These are phyloP conservation scores for Pyrgus malvae DNA, from an alignment of 2,888 invertebrate genomes.

Conservation along the genomic window DNA sequence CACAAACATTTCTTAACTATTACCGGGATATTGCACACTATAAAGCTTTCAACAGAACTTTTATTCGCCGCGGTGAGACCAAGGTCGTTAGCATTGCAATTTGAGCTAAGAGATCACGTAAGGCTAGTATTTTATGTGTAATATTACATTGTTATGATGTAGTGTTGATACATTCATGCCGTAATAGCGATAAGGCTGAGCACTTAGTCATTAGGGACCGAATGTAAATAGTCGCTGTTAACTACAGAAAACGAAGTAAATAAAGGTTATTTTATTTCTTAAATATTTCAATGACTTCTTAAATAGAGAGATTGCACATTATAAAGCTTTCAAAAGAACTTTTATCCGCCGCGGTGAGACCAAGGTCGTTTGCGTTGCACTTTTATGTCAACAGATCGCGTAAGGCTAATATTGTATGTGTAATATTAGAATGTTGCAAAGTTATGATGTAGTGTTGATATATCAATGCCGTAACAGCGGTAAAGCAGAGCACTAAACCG, in stretches of 20 bases:
- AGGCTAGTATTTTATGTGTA: constrained; percentile 4
- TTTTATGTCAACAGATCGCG: constrained; percentile 1
- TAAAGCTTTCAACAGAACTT: neutral
- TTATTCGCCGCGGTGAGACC: neutral
- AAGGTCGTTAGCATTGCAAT: neutral
- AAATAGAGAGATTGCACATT: no score
- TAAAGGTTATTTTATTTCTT: no score
- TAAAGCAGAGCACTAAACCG: constrained; percentile 42
- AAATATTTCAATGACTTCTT: neutral
- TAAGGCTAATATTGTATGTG: constrained; percentile 9
- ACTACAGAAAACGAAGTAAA: no score
- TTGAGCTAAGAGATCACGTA: constrained; percentile 6
- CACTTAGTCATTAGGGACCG: constrained; percentile 29
- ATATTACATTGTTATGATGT: constrained; percentile 14
- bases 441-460: constrained; percentile 16
- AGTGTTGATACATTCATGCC: constrained; percentile 18
- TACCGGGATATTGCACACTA: no score
- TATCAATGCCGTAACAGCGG: constrained; percentile 40
- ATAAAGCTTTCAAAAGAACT: neutral
- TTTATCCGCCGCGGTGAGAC: neutral
- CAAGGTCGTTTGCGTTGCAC: neutral
- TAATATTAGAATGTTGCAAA: constrained; percentile 10
- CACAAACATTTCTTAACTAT: no score
- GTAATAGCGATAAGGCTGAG: constrained; percentile 50
- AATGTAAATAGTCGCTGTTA: no score